Evolutionary conservation across 37 sponge, comb jelly and placozoan genomes (phyloP).

Genomic region (Theonella swinhoei): DNA sequence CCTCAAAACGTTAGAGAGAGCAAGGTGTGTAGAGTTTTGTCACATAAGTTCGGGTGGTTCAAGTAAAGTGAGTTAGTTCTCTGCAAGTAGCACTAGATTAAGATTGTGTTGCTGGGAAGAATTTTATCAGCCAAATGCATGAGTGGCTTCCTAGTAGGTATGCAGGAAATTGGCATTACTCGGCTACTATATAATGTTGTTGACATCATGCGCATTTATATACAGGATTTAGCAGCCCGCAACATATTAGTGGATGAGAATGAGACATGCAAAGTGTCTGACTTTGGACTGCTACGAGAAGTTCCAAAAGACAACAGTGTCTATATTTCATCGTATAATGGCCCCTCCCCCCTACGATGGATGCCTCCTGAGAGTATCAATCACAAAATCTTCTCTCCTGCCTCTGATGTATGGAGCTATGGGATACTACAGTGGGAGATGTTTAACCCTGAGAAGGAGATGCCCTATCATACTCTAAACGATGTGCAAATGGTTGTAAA

Average conservation of each 20-base stretch:
- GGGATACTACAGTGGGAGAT: conserved; percentile 57
- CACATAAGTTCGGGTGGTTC: too few species aligned
- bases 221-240: conserved; percentile 6
- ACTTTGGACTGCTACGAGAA: conserved; percentile 20
- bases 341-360: conserved; percentile 30
- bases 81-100: too few species aligned
- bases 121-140: too few species aligned
- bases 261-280: conserved; percentile 21
- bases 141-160: too few species aligned
- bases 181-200: too few species aligned
- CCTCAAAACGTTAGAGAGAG: too few species aligned
- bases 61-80: too few species aligned
- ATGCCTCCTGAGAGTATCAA: conserved; percentile 41
- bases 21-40: too few species aligned
- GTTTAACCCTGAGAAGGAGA: conserved; percentile 11
- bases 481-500: neutral
- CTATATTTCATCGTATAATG: neutral
- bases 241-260: neutral
- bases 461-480: neutral
- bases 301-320: neutral
- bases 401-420: conserved; percentile 61
- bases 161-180: too few species aligned
- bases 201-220: too few species aligned
- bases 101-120: too few species aligned
- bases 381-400: conserved; percentile 14